Base-by-base conservation (phyloP, 2,888 invertebrate genomes). In the Epiperipatus broadwayi region DNA sequence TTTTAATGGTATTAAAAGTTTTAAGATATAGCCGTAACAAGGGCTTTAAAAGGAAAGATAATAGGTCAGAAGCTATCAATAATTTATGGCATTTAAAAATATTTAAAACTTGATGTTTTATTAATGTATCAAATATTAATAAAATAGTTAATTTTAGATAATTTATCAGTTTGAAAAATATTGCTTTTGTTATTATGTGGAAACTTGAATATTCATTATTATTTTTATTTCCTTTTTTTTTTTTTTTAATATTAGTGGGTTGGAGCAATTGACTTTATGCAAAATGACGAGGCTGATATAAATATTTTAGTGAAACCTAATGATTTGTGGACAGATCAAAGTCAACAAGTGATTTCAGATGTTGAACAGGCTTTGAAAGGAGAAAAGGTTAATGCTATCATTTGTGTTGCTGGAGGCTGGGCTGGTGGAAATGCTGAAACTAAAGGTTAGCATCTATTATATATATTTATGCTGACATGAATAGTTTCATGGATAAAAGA, bases 371-470 rank as follows among this genome's bases (percentile, higher is more conserved):
- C 72, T 12, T 59, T 85, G 27, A 70, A 71, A 3, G 56, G 51
- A 49, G 67, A 77, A 41, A 84, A 89, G 65, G 61, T 95, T 50
- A 91, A 91, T 65, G 93, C 85, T 21, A 73, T 97, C 32, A 77
- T 97, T 50, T 95, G 95, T 63, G 95, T 99, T 14, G 97, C 97
- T 44, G 95, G 95, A 33, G 95, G 95, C 36, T 95, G 93, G 93
- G 87, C 89, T 27, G 67, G 93, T 36, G 95, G 93, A 19, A 91
- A 85, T 67, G 79, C 85, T 22, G 58, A 63, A 8, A 68, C 71
- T 39, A 77, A 80, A 63, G 69, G 71, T 71, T 48, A 46, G 21
- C 14, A 21, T 10, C 25, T 7, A 15, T 15, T 27, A 29, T 42
- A 5, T n/a, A n/a, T n/a, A n/a, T n/a, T n/a, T n/a, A n/a, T n/a